Percentiles rank a stretch among this genome's conserved stretches.
phyloP scores from a whole-genome alignment of 2,888 invertebrate species.

The Synergus itoensis region DNA sequence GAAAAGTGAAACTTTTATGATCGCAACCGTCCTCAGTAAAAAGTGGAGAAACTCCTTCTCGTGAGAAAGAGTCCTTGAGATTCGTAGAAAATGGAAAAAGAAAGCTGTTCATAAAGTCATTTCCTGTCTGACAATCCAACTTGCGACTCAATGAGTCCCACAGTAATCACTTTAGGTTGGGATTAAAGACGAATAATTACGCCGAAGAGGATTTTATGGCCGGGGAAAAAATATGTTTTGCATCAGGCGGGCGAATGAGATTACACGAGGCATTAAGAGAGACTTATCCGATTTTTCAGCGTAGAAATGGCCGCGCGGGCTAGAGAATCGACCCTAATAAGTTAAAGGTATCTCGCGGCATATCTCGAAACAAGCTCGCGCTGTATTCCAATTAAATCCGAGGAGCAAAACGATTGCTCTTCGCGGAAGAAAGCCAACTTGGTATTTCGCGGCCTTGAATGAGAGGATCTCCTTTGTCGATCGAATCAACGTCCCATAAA shows the following conservation, averaged over 20 bases:
- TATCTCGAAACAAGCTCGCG: slow-evolving; percentile 57
- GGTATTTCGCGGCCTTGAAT: slow-evolving; percentile 23
- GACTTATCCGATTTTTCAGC: slow-evolving; percentile 51
- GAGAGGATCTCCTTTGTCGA: slow-evolving; percentile 30
- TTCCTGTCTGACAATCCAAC: not conserved
- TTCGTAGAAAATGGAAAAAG: not conserved
- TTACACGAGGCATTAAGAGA: not conserved
- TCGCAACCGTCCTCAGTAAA: slow-evolving; percentile 42
- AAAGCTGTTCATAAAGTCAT: not conserved
- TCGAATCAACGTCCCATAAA: slow-evolving; percentile 33
- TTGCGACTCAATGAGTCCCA: not conserved
- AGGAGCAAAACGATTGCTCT: slow-evolving; percentile 51
- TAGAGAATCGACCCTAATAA: slow-evolving; percentile 58
- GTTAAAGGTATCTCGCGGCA: slow-evolving; percentile 56
- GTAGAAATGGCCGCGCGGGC: slow-evolving; percentile 50
- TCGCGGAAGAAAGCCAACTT: slow-evolving; percentile 46
- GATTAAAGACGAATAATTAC: not conserved
- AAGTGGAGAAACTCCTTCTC: slow-evolving; percentile 10
- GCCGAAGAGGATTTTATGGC: not conserved
- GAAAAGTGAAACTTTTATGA: slow-evolving; percentile 72
- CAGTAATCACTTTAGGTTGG: not conserved
- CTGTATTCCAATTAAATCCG: slow-evolving; percentile 53
- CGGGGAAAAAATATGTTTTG: not conserved
- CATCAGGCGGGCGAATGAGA: not conserved
- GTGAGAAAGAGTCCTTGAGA: not conserved